These are phyloP conservation scores for Drosophila ercepeae DNA, from an alignment of 1,140 invertebrate genomes.

Conservation along the genomic window DNA sequence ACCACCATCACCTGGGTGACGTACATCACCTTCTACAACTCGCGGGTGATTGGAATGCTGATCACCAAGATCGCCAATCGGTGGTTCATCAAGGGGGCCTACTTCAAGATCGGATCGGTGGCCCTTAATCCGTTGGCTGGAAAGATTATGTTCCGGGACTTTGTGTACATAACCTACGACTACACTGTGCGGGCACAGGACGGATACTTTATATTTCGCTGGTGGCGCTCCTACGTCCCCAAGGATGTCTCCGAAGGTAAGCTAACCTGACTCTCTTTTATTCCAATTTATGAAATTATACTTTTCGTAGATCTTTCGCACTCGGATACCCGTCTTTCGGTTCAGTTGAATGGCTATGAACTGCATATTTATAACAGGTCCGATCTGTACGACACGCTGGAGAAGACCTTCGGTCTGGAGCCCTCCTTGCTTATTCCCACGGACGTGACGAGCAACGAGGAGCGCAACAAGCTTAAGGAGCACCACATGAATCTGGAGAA, in stretches of 20 bases:
- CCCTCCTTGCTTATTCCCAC: constrained; percentile 88
- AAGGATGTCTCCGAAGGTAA: constrained; percentile 97
- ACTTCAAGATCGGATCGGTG: constrained; percentile 97
- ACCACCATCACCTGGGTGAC: constrained; percentile 93
- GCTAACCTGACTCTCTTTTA: background rate
- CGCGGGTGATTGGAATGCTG: constrained; percentile 94
- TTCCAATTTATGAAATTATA: too few species aligned
- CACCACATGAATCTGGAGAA: constrained; percentile 87
- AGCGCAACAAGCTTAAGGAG: constrained; percentile 83
- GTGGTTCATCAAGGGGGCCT: constrained; percentile 93
- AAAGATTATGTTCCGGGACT: constrained; percentile 99
- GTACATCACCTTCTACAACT: constrained; percentile 98
- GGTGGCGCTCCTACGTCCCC: constrained; percentile 97
- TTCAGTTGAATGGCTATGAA: constrained; percentile 98
- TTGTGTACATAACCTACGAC: constrained; percentile 97
- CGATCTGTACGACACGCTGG: constrained; percentile 93
- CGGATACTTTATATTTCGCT: constrained; percentile 98
- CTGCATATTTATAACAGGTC: constrained; percentile 98
- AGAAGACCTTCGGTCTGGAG: constrained; percentile 94
- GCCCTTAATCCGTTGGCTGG: constrained; percentile 97
- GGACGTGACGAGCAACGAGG: constrained; percentile 66
- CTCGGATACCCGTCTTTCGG: constrained; percentile 95
- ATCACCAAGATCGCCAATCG: constrained; percentile 95
- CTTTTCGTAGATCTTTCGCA: constrained; percentile 93
- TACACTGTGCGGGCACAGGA: constrained; percentile 97